A percentile compares a stretch with the other conserved stretches of the same genome.
Conservation (phyloP, 2,113 vertebrate genomes). For the Amia ocellicauda region DNA sequence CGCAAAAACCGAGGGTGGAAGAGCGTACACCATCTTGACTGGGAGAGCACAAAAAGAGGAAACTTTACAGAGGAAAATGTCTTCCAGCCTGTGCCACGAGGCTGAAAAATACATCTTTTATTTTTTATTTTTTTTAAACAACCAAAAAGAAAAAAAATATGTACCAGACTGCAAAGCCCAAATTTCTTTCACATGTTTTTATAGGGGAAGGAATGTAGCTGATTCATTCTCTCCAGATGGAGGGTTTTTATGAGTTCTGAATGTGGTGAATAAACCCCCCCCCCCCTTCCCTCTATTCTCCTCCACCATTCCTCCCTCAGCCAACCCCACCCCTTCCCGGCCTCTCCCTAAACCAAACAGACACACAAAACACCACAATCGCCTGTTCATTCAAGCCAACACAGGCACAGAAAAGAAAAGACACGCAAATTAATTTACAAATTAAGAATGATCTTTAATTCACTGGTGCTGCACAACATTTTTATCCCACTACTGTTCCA, state of each 20-base stretch:
- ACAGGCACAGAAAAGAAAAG: too few species aligned
- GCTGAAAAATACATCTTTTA: slow-evolving; percentile 33
- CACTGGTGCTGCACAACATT: too few species aligned
- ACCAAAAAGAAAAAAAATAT: slow-evolving; percentile 14
- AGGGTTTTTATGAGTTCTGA: slow-evolving; percentile 31
- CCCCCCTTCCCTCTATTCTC: too few species aligned
- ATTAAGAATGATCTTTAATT: too few species aligned
- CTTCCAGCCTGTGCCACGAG: slow-evolving; percentile 9
- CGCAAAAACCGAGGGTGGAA: too few species aligned
- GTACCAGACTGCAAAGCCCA: slow-evolving; percentile 19
- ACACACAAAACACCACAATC: too few species aligned
- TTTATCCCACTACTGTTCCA: too few species aligned
- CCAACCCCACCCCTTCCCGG: too few species aligned
- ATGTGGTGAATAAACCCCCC: slow-evolving; percentile 39
- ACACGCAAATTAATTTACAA: too few species aligned
- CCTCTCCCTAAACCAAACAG: too few species aligned
- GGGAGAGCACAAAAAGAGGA: slow-evolving; percentile 34
- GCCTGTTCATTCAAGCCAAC: too few species aligned
- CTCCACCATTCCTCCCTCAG: too few species aligned
- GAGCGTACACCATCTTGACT: slow-evolving; percentile 14
- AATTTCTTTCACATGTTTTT: slow-evolving; percentile 14
- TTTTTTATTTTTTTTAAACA: slow-evolving; percentile 29
- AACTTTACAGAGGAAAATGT: slow-evolving; percentile 32
- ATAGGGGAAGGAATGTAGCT: slow-evolving; percentile 47
- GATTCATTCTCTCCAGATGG: slow-evolving; percentile 55